Evolutionary conservation across 2,888 invertebrate genomes (phyloP).

Genomic region (Baccha elongata): DNA sequence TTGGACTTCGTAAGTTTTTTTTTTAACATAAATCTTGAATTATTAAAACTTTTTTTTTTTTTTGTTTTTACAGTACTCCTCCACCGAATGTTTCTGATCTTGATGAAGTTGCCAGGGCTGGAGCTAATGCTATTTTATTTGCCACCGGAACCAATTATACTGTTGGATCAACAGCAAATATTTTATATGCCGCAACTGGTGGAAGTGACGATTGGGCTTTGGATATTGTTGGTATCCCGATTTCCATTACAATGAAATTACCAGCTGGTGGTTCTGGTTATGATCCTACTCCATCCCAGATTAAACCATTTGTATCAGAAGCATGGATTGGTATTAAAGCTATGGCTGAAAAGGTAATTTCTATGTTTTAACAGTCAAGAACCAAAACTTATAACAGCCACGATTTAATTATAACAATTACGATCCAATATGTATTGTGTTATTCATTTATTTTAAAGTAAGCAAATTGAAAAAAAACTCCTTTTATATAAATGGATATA

Average conservation of each 20-base stretch:
- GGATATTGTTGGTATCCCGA: constrained; percentile 83
- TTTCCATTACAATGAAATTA: constrained; percentile 86
- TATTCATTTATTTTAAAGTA: too few relatives aligned
- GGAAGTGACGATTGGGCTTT: constrained; percentile 87
- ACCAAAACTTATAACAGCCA: not conserved
- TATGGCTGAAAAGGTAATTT: constrained; percentile 79
- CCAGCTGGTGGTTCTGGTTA: constrained; percentile 85
- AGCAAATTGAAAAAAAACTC: too few relatives aligned
- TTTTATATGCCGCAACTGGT: constrained; percentile 84
- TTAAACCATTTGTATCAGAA: constrained; percentile 84
- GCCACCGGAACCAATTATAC: constrained; percentile 81
- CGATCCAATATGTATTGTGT: too few relatives aligned
- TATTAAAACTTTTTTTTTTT: not conserved
- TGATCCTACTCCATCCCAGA: constrained; percentile 84
- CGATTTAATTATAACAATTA: too few relatives aligned
- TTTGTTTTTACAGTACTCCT: constrained; percentile 75
- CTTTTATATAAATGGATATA: too few relatives aligned
- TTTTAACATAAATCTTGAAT: too few relatives aligned
- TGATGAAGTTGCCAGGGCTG: constrained; percentile 80
- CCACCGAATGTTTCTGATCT: constrained; percentile 82
- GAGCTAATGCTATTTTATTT: constrained; percentile 79
- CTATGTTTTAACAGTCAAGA: constrained; percentile 71
- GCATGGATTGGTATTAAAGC: constrained; percentile 83
- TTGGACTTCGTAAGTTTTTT: constrained; percentile 81
- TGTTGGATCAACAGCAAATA: constrained; percentile 81